Conservation (phyloP, 1,140 invertebrate species). For the Drosophila chauvacae region DNA sequence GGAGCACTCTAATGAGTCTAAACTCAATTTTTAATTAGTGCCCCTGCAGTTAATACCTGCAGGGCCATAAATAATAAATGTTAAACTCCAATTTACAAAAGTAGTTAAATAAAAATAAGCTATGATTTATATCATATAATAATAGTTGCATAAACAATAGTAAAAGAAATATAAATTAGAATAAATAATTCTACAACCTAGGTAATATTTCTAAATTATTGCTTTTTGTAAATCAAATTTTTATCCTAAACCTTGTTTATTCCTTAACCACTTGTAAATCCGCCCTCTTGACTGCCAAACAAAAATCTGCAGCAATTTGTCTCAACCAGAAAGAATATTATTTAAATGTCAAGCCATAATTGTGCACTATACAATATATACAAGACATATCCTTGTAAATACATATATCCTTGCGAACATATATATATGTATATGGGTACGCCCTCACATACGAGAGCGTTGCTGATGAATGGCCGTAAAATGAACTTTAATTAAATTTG, state of each 20-base stretch:
- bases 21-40: slow-evolving; percentile 37
- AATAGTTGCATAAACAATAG: too few species aligned
- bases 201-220: too few species aligned
- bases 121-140: too few species aligned
- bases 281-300: slow-evolving; percentile 1
- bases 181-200: too few species aligned
- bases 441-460: slow-evolving; percentile 1
- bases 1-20: slow-evolving; percentile 84
- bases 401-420: slow-evolving; percentile 6
- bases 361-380: slow-evolving; percentile 6
- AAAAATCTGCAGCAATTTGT: slow-evolving; percentile 47
- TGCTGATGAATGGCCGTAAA: slow-evolving; percentile 61
- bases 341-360: slow-evolving; percentile 57
- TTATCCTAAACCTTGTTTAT: not conserved
- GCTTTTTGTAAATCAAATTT: not conserved
- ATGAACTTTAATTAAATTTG: slow-evolving; percentile 73
- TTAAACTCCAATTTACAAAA: not conserved
- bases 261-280: not conserved
- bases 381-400: not conserved
- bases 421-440: slow-evolving; percentile 11
- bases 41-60: slow-evolving; percentile 1
- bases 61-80: slow-evolving; percentile 5
- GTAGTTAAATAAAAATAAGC: too few species aligned
- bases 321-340: slow-evolving; percentile 49
- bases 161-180: too few species aligned